These are phyloP conservation scores for Apteryx owenii DNA, from an alignment of 2,113 vertebrate genomes.

Conservation along the genomic window DNA sequence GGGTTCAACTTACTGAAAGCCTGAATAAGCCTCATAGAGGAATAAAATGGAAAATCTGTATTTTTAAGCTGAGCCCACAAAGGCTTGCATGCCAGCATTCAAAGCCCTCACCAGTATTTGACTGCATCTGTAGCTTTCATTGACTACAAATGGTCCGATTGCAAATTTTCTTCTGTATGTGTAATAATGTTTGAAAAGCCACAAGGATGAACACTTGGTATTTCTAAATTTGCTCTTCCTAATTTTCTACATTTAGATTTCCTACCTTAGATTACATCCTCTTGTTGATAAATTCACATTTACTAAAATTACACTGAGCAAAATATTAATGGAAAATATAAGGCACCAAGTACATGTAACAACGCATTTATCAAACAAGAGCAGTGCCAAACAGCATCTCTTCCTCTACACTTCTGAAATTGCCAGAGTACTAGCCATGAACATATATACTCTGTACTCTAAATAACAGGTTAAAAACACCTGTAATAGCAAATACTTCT, in stretches of 20 bases:
- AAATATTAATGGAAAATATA: background rate
- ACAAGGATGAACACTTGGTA: background rate
- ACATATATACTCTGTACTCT: background rate
- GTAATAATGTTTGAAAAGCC: constrained; percentile 6
- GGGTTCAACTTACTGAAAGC: constrained; percentile 52
- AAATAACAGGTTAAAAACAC: constrained; percentile 32
- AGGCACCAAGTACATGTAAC: background rate
- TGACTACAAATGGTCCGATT: background rate
- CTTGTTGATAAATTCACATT: background rate
- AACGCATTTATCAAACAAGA: background rate
- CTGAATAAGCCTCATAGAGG: constrained; percentile 42
- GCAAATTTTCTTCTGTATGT: background rate
- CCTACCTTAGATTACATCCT: background rate
- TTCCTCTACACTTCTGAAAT: constrained; percentile 27
- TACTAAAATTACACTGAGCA: constrained; percentile 32
- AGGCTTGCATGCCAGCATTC: background rate
- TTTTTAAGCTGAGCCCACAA: constrained; percentile 36
- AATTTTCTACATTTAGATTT: background rate
- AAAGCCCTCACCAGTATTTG: constrained; percentile 16
- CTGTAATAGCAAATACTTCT: constrained; percentile 30
- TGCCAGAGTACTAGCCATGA: constrained; percentile 18
- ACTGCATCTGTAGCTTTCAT: background rate
- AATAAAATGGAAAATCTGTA: constrained; percentile 19
- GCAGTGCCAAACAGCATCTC: background rate
- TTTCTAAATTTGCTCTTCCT: background rate